Evolutionary conservation across 2,888 invertebrate species (phyloP).

Genomic region (Autographa gamma): DNA sequence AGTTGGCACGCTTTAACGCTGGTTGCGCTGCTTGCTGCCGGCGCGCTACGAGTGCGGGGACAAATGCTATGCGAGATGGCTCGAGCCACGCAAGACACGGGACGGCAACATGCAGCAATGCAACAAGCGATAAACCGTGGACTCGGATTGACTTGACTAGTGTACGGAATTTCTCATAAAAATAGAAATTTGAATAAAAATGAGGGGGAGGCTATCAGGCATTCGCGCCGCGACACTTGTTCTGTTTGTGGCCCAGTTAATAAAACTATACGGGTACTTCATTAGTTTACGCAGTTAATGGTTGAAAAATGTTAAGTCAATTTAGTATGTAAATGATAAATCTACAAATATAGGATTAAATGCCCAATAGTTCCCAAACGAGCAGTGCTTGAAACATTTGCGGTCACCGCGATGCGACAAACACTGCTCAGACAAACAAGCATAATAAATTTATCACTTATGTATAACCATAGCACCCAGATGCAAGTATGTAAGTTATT

Average conservation of each 20-base stretch:
- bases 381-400: conserved; percentile 78
- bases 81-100: conserved; percentile 56
- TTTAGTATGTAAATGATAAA: conserved; percentile 88
- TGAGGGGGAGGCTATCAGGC: conserved; percentile 87
- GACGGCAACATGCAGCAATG: conserved; percentile 81
- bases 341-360: conserved; percentile 89
- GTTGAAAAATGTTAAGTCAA: conserved; percentile 88
- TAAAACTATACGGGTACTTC: conserved; percentile 82
- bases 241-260: conserved; percentile 84
- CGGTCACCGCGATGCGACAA: conserved; percentile 68
- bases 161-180: conserved; percentile 78
- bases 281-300: conserved; percentile 89
- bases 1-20: conserved; percentile 69
- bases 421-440: conserved; percentile 84
- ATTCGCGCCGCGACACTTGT: conserved; percentile 86
- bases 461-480: conserved; percentile 88
- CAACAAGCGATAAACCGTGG: conserved; percentile 83
- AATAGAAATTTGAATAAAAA: conserved; percentile 75
- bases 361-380: conserved; percentile 89
- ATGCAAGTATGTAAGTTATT: conserved; percentile 89
- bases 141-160: conserved; percentile 83
- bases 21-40: conserved; percentile 71
- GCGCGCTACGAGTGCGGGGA: conserved; percentile 27
- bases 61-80: conserved; percentile 42
- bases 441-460: conserved; percentile 86